Percentiles rank a stretch among this genome's conserved stretches.
Conservation (phyloP, 1,140 invertebrate genomes). For the Trachelipus rathkii region DNA sequence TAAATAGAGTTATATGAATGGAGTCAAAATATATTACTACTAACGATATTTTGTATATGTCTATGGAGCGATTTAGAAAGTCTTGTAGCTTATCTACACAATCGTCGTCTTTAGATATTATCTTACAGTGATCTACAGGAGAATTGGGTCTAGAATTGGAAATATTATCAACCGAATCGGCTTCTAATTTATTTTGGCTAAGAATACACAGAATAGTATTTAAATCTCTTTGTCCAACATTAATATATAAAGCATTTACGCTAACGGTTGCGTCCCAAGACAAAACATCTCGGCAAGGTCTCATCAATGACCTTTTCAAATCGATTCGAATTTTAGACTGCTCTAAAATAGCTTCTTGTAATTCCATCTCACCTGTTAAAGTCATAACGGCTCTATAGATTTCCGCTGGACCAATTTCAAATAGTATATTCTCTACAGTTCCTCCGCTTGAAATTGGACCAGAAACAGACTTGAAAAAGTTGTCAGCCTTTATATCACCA, state of each 20-base stretch:
- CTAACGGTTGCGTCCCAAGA: slow-evolving; percentile 64
- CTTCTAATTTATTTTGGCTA: slow-evolving; percentile 61
- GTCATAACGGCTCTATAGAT: slow-evolving; percentile 69
- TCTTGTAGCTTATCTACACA: slow-evolving; percentile 66
- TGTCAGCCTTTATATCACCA: slow-evolving; percentile 69
- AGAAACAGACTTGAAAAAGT: slow-evolving; percentile 66
- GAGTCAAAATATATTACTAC: slow-evolving; percentile 64
- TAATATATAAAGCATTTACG: slow-evolving; percentile 63
- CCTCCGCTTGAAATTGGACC: slow-evolving; percentile 41
- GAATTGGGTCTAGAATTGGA: slow-evolving; percentile 42
- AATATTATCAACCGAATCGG: slow-evolving; percentile 50
- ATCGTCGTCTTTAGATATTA: slow-evolving; percentile 55
- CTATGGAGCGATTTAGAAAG: slow-evolving; percentile 66
- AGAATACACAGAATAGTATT: slow-evolving; percentile 64
- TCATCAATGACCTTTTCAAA: slow-evolving; percentile 62
- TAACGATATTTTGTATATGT: slow-evolving; percentile 58
- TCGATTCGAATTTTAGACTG: slow-evolving; percentile 68
- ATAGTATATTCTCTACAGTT: slow-evolving; percentile 65
- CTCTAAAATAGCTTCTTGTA: slow-evolving; percentile 71
- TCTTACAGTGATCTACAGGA: slow-evolving; percentile 42
- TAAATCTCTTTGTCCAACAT: slow-evolving; percentile 68
- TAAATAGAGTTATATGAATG: slow-evolving; percentile 64
- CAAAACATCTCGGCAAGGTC: slow-evolving; percentile 49
- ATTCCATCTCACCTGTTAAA: slow-evolving; percentile 63
- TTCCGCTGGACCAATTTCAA: slow-evolving; percentile 64